Conservation (phyloP, 2,113 vertebrate species). For the Pimephales promelas region DNA sequence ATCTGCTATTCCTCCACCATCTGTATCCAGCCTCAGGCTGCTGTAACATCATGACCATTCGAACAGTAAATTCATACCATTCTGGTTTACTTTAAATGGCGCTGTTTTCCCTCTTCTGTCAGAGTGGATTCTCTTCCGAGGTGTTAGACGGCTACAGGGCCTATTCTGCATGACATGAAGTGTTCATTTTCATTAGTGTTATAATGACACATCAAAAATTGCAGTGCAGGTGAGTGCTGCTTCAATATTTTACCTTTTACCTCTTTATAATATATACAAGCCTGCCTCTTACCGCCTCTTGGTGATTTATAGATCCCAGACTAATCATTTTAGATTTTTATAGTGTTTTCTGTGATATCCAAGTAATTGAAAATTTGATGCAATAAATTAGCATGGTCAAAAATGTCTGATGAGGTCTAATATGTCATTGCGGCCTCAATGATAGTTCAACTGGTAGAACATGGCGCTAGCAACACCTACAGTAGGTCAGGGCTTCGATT, state of each 20-base stretch:
- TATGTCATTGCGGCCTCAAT: neutral
- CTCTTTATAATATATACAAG: constrained; percentile 18
- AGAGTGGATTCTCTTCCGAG: constrained; percentile 33
- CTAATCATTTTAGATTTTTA: constrained; percentile 7
- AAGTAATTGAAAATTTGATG: constrained; percentile 10
- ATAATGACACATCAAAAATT: neutral
- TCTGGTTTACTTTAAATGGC: constrained; percentile 31
- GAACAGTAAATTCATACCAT: neutral
- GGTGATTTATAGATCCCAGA: neutral
- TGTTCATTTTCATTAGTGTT: constrained; percentile 30
- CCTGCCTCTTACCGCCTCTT: neutral
- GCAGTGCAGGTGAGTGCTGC: neutral
- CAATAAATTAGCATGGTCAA: neutral
- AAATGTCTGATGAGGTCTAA: neutral
- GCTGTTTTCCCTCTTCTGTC: constrained; percentile 16
- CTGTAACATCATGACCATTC: constrained; percentile 4
- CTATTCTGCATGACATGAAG: constrained; percentile 22
- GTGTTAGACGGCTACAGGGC: constrained; percentile 40
- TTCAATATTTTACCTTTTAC: constrained; percentile 1
- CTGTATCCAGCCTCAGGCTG: constrained; percentile 27
- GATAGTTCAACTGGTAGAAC: neutral
- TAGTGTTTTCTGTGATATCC: neutral
- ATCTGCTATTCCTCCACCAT: neutral
- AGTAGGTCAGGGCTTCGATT: neutral
- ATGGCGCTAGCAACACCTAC: neutral